phyloP scores from a whole-genome alignment of 2,113 vertebrate species.

The Dicerorhinus sumatrensis region DNA sequence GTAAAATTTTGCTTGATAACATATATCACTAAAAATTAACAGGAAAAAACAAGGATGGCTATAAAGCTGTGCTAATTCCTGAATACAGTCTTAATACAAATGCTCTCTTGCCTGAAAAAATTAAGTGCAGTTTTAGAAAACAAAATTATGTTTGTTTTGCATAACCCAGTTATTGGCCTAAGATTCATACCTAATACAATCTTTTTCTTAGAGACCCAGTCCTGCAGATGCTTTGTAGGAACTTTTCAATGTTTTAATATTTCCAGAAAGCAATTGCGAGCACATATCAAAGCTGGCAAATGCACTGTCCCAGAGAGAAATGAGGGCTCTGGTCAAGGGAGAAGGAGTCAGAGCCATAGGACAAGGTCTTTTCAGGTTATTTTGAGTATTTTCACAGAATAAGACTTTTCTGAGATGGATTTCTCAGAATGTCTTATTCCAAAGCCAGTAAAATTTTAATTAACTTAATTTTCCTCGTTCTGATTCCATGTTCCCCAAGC shows the following conservation, averaged over 20 bases:
- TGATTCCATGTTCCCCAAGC: neutral
- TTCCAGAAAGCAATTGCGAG: neutral
- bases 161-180: neutral
- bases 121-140: neutral
- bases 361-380: neutral
- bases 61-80: neutral
- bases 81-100: neutral
- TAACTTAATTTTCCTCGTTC: conserved; percentile 47
- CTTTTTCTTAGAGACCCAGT: neutral
- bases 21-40: neutral
- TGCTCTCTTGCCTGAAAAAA: neutral
- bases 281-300: neutral
- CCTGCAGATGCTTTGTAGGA: neutral
- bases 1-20: neutral
- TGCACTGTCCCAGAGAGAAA: neutral
- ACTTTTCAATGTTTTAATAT: neutral
- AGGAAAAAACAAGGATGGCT: neutral
- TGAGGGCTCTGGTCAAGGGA: neutral
- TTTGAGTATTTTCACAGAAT: neutral
- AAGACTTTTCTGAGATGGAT: neutral
- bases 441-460: conserved; percentile 67
- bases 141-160: neutral
- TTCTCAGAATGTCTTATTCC: conserved; percentile 42
- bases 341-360: neutral
- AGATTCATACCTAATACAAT: neutral